A percentile compares a stretch with the other conserved stretches of the same genome.
These are phyloP conservation scores for Crematogaster levior DNA, from an alignment of 2,888 invertebrate species.

Conservation along the genomic window DNA sequence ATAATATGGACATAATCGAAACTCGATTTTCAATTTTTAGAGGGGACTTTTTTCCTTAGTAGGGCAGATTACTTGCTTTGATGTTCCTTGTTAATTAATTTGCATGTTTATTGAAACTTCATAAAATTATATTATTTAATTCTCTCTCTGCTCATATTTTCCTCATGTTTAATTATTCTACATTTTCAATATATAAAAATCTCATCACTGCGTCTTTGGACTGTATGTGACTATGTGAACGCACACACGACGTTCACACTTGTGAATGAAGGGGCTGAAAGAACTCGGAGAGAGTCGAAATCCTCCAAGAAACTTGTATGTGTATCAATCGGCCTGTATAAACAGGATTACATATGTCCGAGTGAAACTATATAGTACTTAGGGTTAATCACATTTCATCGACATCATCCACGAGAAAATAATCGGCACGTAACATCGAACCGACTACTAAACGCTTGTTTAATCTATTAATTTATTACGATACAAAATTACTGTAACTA, in stretches of 20 bases:
- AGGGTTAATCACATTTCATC: conserved; percentile 64
- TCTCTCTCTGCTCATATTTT: neutral
- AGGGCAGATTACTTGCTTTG: too few species aligned
- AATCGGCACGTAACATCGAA: conserved; percentile 51
- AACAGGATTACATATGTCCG: conserved; percentile 71
- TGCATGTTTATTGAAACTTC: neutral
- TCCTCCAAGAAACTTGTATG: conserved; percentile 41
- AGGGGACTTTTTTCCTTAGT: too few species aligned
- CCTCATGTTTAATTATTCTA: neutral
- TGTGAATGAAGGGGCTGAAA: conserved; percentile 8
- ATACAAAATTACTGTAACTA: neutral
- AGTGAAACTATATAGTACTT: conserved; percentile 55
- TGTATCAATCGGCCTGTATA: conserved; percentile 47
- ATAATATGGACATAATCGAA: too few species aligned
- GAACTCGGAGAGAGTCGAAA: conserved; percentile 13
- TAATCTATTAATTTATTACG: neutral
- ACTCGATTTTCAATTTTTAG: too few species aligned
- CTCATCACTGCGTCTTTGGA: neutral
- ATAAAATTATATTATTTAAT: neutral
- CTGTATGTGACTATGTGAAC: neutral
- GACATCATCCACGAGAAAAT: conserved; percentile 47
- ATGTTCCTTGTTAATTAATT: conserved; percentile 10
- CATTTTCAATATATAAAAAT: neutral
- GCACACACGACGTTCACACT: neutral
- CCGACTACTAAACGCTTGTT: neutral